Base-by-base conservation (phyloP, 2,888 invertebrate species). In the Eupithecia abbreviata region DNA sequence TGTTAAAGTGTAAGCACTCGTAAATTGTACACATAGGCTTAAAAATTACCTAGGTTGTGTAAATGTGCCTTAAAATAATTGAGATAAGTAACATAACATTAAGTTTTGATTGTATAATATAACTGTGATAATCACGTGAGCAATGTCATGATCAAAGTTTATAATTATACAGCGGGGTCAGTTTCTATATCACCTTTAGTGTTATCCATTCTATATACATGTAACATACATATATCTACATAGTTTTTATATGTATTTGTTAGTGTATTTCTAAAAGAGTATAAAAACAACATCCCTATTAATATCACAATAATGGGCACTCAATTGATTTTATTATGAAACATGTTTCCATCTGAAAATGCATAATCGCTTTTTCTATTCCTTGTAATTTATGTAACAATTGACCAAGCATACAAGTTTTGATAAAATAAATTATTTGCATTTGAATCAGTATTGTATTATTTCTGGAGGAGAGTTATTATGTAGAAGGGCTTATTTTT, bases 61-160 rank as follows among this genome's bases (percentile, higher is more conserved):
- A 42, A 73, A 76, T 49, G 82, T 81, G 78, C 80, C 80, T 81
- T 78, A 75, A 69, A 30, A 49, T 10, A 13, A 45, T 49, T 66
- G 45, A 41, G 51, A 69, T 70, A 73, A 41, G 55, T 49, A 12
- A 70, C 68, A 13, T 9, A 51, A 43, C 55, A 51, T 49, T 66
- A 68, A 51, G 15, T 67, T 73, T 45, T 30, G 13, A 55, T 73
- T 43, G 42, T 43, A 30, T 43, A 67, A 75, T 43, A 30, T 43
- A 67, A 75, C 82, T 86, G 86, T 87, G 84, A 88, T 87, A 84
- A 83, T 85, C 85, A 85, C 81, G 81, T 83, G 83, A 78, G 55
- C 70, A 77, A 79, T 80, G 73, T 79, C 71, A 73, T 76, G 73
- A 79, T 77, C 77, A 81, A 84, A 82, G 81, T 85, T 84, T 83